Conservation (phyloP, 2,888 invertebrate genomes). For the Agrotis puta region DNA sequence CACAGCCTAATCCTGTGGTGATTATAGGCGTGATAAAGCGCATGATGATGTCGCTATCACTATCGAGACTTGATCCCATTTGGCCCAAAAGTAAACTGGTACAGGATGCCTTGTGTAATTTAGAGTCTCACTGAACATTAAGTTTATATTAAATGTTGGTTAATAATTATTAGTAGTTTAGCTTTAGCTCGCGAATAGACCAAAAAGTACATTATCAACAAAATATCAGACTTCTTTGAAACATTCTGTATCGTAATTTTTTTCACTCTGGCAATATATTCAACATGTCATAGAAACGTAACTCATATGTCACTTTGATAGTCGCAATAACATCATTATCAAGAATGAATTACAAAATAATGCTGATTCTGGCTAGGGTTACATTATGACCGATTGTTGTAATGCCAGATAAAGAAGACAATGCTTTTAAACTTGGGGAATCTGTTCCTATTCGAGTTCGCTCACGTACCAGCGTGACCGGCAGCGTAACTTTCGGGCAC, state of each 20-base stretch:
- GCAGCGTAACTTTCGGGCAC: conserved; percentile 29
- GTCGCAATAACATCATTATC: conserved; percentile 25
- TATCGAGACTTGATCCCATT: too few relatives aligned
- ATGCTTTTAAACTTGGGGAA: background rate
- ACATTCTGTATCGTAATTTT: too few relatives aligned
- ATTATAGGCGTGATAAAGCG: too few relatives aligned
- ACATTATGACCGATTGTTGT: conserved; percentile 25
- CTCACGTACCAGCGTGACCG: background rate
- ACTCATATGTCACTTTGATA: conserved; percentile 6
- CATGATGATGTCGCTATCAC: too few relatives aligned
- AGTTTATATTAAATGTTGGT: too few relatives aligned
- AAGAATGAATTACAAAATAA: conserved; percentile 39
- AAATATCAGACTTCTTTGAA: background rate
- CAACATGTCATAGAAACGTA: background rate
- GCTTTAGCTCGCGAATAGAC: background rate
- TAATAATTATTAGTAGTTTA: too few relatives aligned
- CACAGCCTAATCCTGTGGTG: too few relatives aligned
- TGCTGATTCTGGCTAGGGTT: conserved; percentile 29
- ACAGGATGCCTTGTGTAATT: too few relatives aligned
- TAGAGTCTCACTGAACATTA: too few relatives aligned
- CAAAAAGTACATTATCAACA: background rate
- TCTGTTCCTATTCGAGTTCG: too few relatives aligned
- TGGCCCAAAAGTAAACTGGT: too few relatives aligned
- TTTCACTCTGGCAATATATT: background rate
- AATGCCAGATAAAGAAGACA: conserved; percentile 6